These are phyloP conservation scores for Merodon equestris DNA, from an alignment of 2,888 invertebrate species.

Conservation along the genomic window DNA sequence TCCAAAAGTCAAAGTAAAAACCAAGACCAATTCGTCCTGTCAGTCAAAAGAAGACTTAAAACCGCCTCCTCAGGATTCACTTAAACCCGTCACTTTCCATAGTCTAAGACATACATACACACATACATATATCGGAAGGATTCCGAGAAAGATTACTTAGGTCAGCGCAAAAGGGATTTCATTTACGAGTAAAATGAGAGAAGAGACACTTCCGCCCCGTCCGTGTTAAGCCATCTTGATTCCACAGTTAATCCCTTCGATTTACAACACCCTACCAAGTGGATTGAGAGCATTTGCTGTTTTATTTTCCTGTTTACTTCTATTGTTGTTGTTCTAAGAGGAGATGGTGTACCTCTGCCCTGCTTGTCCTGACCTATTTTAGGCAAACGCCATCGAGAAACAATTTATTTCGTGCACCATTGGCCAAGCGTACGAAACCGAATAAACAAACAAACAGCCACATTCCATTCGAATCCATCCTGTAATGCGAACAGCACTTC, in stretches of 20 bases:
- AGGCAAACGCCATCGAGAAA: constrained; percentile 4
- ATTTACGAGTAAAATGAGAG: not conserved
- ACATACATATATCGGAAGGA: too few species aligned
- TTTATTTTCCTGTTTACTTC: too few species aligned
- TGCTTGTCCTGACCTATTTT: constrained; percentile 29
- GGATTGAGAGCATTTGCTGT: not conserved
- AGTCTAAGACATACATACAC: too few species aligned
- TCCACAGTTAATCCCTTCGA: constrained; percentile 34
- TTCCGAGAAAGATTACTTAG: too few species aligned
- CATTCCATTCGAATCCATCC: constrained; percentile 2
- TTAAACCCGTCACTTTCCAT: too few species aligned
- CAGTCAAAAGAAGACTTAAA: too few species aligned
- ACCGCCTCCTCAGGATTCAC: too few species aligned
- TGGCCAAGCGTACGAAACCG: not conserved
- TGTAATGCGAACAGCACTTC: not conserved
- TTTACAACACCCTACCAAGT: constrained; percentile 4
- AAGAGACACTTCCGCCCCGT: not conserved
- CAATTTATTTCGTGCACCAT: constrained; percentile 36
- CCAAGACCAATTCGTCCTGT: too few species aligned
- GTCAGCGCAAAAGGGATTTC: too few species aligned
- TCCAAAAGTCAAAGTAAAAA: too few species aligned
- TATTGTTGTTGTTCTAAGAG: too few species aligned
- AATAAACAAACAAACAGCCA: not conserved
- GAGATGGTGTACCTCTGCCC: not conserved
- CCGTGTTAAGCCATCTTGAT: not conserved